Percentiles rank a stretch among this genome's conserved stretches.
Conservation (phyloP, 2,113 vertebrate genomes). For the Anolis carolinensis region DNA sequence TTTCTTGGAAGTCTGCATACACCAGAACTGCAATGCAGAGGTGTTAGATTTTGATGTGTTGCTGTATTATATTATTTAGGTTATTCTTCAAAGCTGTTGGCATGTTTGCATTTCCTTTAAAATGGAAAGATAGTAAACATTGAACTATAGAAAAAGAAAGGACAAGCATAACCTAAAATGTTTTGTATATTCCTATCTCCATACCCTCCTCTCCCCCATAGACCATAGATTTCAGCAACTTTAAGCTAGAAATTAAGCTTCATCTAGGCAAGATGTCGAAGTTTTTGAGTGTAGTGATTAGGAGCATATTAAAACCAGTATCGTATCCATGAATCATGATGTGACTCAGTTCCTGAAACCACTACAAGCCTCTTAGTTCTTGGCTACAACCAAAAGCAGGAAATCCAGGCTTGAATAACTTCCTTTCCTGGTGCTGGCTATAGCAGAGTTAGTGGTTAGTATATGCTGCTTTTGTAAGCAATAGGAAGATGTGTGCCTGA, state of each 20-base stretch:
- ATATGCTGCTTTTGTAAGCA: constrained; percentile 81
- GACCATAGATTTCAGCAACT: constrained; percentile 46
- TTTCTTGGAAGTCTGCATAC: constrained; percentile 50
- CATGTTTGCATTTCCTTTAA: neutral
- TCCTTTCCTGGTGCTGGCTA: constrained; percentile 88
- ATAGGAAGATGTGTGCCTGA: constrained; percentile 83
- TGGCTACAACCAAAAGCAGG: constrained; percentile 91
- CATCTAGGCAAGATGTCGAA: constrained; percentile 67
- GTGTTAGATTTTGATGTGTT: constrained; percentile 42
- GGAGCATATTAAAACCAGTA: constrained; percentile 85
- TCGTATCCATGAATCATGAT: constrained; percentile 91
- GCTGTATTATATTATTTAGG: constrained; percentile 32
- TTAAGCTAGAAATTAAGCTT: constrained; percentile 62
- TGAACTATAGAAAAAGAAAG: neutral
- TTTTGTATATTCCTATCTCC: constrained; percentile 21
- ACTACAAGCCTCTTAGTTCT: constrained; percentile 90
- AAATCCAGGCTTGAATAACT: constrained; percentile 97
- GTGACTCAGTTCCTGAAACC: constrained; percentile 98
- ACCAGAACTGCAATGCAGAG: constrained; percentile 26
- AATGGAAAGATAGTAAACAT: neutral
- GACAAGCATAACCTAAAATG: constrained; percentile 16
- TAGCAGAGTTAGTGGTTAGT: constrained; percentile 80
- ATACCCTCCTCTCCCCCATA: neutral
- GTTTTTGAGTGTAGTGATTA: constrained; percentile 78
- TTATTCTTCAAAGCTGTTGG: constrained; percentile 16